Percentiles rank a stretch among this genome's conserved stretches.
Conservation (phyloP, 2,888 invertebrate genomes). For the Andricus curvator region DNA sequence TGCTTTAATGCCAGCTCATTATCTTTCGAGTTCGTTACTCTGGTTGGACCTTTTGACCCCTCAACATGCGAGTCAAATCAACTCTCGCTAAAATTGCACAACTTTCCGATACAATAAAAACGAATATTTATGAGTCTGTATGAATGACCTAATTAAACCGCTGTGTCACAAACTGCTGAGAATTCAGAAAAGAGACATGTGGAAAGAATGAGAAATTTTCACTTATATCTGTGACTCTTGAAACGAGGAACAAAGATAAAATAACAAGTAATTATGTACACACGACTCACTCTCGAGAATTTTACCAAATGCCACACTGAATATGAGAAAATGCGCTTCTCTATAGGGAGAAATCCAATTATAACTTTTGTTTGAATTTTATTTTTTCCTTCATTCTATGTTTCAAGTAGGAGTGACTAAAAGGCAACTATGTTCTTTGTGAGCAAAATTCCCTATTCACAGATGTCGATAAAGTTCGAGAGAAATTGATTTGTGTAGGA, state of each 20-base stretch:
- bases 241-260: slow-evolving; percentile 4
- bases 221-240: background rate
- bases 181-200: slow-evolving; percentile 1
- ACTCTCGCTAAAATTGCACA: slow-evolving; percentile 19
- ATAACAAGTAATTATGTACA: slow-evolving; percentile 34
- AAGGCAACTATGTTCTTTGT: background rate
- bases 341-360: slow-evolving; percentile 17
- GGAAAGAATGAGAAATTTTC: background rate
- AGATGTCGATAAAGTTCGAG: slow-evolving; percentile 3
- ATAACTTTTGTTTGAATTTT: slow-evolving; percentile 34
- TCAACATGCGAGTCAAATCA: background rate
- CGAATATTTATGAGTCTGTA: background rate
- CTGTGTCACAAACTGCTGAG: background rate
- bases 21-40: slow-evolving; percentile 23
- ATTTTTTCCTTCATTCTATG: slow-evolving; percentile 13
- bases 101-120: background rate
- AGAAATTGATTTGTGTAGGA: background rate
- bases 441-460: background rate
- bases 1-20: background rate
- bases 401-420: slow-evolving; percentile 3
- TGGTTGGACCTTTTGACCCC: slow-evolving; percentile 1
- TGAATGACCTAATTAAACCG: slow-evolving; percentile 32
- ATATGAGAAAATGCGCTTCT: slow-evolving; percentile 4
- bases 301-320: background rate
- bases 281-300: slow-evolving; percentile 32